Base-by-base conservation (phyloP, 53 echinoderm and acorn worm genomes). In the Temnopleurus reevesii region DNA sequence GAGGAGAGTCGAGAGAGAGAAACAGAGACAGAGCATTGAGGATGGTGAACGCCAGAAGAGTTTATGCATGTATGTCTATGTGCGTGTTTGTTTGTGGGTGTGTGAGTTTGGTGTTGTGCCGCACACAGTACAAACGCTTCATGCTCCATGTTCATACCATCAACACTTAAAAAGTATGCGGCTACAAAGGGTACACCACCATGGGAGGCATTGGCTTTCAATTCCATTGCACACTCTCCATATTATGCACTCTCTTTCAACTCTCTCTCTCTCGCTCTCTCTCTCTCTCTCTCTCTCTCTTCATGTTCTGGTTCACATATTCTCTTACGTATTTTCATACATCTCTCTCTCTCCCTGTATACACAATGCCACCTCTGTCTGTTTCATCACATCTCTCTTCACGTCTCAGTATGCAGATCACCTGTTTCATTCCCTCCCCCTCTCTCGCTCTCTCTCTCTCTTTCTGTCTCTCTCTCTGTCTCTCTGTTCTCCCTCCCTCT, bases 11-110 rank as follows among this genome's bases (percentile, higher is more conserved):
- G 71, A 71, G 71, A 41, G 41, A 0, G 3, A 26, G 53, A 51
- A 29, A 49, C 46, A 18, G 47, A 47, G 28, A 46, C 19, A 15
- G 49, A 17, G 51, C 41, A 43, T 41, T 36, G 36, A 38, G 38
- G 41, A 33, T 17, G 31, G 63, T 29, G 2, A 63, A 31, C 34
- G 33, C 45, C 80, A 8, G 46, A 5, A 47, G 31, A 46, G 80
- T 71, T 46, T 80, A 51, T 46, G 46, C n/a, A 21, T 77, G 65
- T 17, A 36, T 71, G 71, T 71, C 36, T 12, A 24, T 15, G 56
- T 56, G 60, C 41, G 71, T 41, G 71, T 71, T 71, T 71, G 41
- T 71, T 71, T 71, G 71, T 71, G 71, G 71, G 71, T 71, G 36
- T 41, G 71, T 23, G 19, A 5, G 41, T 71, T 12, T 71, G 71